Evolutionary conservation across 2,797 vertebrate genomes (phyloP).

Genomic region (Scarus forsteni): DNA sequence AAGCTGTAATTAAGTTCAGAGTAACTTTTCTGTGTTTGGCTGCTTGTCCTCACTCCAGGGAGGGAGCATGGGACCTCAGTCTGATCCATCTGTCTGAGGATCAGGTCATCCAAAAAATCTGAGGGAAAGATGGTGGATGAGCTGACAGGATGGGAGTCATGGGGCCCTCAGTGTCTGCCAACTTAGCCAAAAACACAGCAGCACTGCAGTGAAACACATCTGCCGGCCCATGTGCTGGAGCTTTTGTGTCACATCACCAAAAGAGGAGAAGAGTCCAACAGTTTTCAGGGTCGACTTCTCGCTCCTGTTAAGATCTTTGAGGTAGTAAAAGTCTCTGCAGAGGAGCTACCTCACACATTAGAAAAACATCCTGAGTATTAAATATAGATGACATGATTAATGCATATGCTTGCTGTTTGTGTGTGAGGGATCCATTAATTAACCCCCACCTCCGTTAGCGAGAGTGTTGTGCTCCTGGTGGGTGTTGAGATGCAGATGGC

Average conservation of each 20-base stretch:
- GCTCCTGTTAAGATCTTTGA: not conserved
- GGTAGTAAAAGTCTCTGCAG: not conserved
- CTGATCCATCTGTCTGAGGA: constrained; percentile 64
- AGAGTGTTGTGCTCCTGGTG: constrained; percentile 52
- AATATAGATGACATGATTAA: constrained; percentile 78
- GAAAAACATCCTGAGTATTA: constrained; percentile 56
- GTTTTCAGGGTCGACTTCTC: constrained; percentile 2
- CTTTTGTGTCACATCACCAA: constrained; percentile 6
- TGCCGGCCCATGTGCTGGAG: constrained; percentile 53
- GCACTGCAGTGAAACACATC: constrained; percentile 59
- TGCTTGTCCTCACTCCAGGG: constrained; percentile 28
- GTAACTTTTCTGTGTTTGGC: constrained; percentile 47
- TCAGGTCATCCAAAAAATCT: constrained; percentile 49
- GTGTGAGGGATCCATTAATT: constrained; percentile 70
- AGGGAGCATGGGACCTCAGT: constrained; percentile 36
- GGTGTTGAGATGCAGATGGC: constrained; percentile 75
- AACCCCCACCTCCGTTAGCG: constrained; percentile 62
- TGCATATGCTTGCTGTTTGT: constrained; percentile 69
- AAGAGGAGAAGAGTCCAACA: constrained; percentile 3
- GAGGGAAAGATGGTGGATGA: constrained; percentile 53
- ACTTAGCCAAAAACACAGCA: constrained; percentile 44
- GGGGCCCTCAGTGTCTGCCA: constrained; percentile 42
- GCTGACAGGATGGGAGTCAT: constrained; percentile 44
- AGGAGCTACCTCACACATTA: constrained; percentile 3
- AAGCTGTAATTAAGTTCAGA: constrained; percentile 24